phyloP scores from a whole-genome alignment of 2,797 vertebrate species.

The Yasuhikotakia modesta region DNA sequence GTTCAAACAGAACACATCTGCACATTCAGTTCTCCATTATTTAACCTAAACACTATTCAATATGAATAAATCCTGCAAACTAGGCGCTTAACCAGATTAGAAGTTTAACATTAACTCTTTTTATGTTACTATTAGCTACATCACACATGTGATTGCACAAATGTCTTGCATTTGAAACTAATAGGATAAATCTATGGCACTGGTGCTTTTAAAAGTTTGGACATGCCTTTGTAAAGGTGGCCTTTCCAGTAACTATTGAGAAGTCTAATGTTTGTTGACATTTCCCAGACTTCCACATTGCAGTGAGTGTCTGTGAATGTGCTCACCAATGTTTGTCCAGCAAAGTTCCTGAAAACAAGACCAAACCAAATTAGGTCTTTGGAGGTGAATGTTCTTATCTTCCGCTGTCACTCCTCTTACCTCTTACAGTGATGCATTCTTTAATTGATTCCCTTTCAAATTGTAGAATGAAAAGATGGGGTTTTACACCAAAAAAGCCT shows the following conservation, averaged over 20 bases:
- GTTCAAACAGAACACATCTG: too few species aligned
- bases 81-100: not conserved
- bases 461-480: not conserved
- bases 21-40: conserved; percentile 21
- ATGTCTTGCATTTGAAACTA: conserved; percentile 59
- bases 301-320: conserved; percentile 56
- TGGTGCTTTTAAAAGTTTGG: conserved; percentile 62
- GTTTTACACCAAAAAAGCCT: not conserved
- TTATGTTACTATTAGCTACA: conserved; percentile 27
- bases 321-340: conserved; percentile 53
- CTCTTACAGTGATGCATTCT: not conserved
- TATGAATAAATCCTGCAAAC: conserved; percentile 22
- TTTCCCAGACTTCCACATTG: conserved; percentile 73
- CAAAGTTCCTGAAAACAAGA: conserved; percentile 55
- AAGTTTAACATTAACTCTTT: conserved; percentile 14
- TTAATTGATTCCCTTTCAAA: not conserved
- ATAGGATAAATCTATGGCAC: conserved; percentile 55
- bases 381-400: conserved; percentile 28
- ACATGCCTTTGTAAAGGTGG: conserved; percentile 59
- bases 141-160: conserved; percentile 51
- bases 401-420: not conserved
- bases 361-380: conserved; percentile 47
- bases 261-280: conserved; percentile 70
- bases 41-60: not conserved
- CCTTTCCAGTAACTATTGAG: conserved; percentile 62